Conservation (phyloP, 1,140 invertebrate genomes). For the Hermetia illucens region DNA sequence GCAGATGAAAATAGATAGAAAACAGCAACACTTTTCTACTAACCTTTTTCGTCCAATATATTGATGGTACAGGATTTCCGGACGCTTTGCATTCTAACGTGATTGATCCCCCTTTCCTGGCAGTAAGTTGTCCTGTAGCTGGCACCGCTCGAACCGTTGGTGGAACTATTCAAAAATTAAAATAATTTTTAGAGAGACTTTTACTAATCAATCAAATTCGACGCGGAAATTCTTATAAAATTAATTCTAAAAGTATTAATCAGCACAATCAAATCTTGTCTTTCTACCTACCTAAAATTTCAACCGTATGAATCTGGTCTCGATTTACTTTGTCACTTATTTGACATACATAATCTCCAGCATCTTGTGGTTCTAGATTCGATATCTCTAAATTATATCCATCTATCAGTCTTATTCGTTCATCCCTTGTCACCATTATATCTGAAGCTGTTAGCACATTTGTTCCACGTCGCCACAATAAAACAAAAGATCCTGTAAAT, state of each 20-base stretch:
- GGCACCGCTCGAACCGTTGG: constrained; percentile 43
- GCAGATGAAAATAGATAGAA: constrained; percentile 3
- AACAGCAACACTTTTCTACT: too few relatives aligned
- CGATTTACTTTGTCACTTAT: constrained; percentile 46
- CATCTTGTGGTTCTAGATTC: constrained; percentile 36
- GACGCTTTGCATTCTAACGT: constrained; percentile 49
- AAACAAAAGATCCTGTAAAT: constrained; percentile 41
- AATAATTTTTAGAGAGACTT: too few relatives aligned
- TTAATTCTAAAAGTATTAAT: too few relatives aligned
- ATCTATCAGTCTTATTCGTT: constrained; percentile 47
- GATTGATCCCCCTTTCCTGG: constrained; percentile 45
- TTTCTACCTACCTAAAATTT: constrained; percentile 28
- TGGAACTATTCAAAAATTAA: constrained; percentile 30
- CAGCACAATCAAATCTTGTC: too few relatives aligned
- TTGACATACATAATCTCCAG: constrained; percentile 46
- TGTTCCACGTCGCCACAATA: constrained; percentile 49
- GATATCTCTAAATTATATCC: constrained; percentile 53
- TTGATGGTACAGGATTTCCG: constrained; percentile 52
- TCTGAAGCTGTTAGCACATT: constrained; percentile 51
- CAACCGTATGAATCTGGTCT: constrained; percentile 38
- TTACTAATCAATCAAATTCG: too few relatives aligned
- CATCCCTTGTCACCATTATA: constrained; percentile 53
- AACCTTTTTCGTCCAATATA: constrained; percentile 51
- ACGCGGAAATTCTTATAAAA: too few relatives aligned
- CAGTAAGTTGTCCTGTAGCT: constrained; percentile 42